Conservation (phyloP, 2,888 invertebrate genomes). For the Lamellibrachia columna region DNA sequence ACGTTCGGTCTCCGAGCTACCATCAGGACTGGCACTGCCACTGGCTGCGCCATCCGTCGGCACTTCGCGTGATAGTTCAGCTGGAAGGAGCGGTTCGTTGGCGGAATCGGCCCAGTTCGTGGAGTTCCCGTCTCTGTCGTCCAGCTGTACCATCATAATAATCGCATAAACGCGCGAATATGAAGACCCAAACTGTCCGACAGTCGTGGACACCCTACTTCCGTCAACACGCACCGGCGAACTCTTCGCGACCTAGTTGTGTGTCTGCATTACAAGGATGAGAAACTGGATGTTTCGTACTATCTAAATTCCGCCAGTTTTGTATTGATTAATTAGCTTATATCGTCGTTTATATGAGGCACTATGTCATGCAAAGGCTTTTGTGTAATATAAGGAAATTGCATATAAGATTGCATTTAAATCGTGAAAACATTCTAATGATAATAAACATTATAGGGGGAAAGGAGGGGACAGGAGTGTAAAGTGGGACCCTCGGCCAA, state of each 20-base stretch:
- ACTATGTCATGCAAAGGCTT: too few species aligned
- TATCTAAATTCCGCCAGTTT: background rate
- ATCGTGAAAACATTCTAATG: too few species aligned
- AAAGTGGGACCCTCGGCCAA: too few species aligned
- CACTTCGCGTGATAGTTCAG: background rate
- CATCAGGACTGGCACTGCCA: background rate
- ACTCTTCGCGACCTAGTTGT: background rate
- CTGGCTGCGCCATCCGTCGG: background rate
- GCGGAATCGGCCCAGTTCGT: background rate
- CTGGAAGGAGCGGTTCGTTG: background rate
- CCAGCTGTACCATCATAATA: background rate
- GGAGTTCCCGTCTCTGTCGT: background rate
- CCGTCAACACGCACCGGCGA: conserved; percentile 5
- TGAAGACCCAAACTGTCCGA: background rate
- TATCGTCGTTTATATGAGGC: too few species aligned
- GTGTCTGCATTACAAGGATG: background rate
- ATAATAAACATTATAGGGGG: too few species aligned
- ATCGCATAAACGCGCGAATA: background rate
- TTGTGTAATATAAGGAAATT: too few species aligned
- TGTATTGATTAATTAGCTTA: too few species aligned
- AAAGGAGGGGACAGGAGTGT: too few species aligned
- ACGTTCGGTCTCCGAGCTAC: background rate
- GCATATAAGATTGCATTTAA: too few species aligned
- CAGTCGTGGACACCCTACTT: background rate
- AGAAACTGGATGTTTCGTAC: background rate